Evolutionary conservation across 1,140 invertebrate genomes (phyloP).

Genomic region (Zaprionus gabonicus): DNA sequence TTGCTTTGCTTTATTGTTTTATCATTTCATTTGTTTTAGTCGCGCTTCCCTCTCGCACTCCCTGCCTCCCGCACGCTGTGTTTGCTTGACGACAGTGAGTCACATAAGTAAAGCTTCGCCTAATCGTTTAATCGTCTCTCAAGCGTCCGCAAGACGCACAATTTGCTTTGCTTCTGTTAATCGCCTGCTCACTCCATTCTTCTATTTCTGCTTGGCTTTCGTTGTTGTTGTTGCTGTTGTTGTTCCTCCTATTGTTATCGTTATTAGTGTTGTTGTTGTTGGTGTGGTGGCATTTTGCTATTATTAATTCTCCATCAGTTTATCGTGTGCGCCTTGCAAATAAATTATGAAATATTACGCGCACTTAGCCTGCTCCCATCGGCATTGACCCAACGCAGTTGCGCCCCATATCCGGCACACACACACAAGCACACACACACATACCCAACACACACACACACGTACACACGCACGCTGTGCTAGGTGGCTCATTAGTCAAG

Average conservation of each 20-base stretch:
- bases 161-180: conserved; percentile 34
- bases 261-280: neutral
- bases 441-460: neutral
- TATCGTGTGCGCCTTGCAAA: conserved; percentile 59
- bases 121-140: conserved; percentile 58
- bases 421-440: neutral
- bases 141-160: conserved; percentile 30
- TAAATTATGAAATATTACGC: conserved; percentile 67
- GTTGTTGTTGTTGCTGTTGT: conserved; percentile 29
- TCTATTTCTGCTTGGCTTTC: conserved; percentile 26
- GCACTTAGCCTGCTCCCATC: conserved; percentile 20
- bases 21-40: conserved; percentile 27
- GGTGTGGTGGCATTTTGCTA: conserved; percentile 4
- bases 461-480: neutral
- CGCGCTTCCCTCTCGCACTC: neutral
- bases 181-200: conserved; percentile 17
- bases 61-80: no score
- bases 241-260: conserved; percentile 29
- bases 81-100: conserved; percentile 35
- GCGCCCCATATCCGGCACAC: conserved; percentile 16
- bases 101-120: conserved; percentile 31
- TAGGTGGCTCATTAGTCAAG: conserved; percentile 37
- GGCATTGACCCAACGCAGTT: conserved; percentile 19
- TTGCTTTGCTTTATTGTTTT: conserved; percentile 44
- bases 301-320: conserved; percentile 51